These are phyloP conservation scores for Aphidius ervi DNA, from an alignment of 1,140 invertebrate genomes.

Conservation along the genomic window DNA sequence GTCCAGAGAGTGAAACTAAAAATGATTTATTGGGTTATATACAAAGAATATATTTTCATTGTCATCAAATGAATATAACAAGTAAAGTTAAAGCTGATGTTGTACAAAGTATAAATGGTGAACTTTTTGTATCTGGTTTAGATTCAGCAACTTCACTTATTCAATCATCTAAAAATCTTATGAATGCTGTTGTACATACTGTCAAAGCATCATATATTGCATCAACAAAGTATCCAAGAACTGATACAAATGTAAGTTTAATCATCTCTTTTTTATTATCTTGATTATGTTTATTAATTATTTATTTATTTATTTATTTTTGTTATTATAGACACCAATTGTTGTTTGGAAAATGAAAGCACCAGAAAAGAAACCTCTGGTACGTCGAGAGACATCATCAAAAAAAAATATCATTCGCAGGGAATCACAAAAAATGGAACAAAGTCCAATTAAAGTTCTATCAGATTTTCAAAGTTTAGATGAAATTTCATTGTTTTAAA, in stretches of 20 bases:
- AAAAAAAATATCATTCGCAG: slow-evolving; percentile 89
- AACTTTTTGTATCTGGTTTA: slow-evolving; percentile 93
- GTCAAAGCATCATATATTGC: slow-evolving; percentile 98
- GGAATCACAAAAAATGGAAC: slow-evolving; percentile 90
- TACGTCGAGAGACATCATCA: slow-evolving; percentile 90
- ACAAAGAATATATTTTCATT: slow-evolving; percentile 93
- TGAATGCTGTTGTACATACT: slow-evolving; percentile 98
- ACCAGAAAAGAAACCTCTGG: slow-evolving; percentile 96
- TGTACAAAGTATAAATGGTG: slow-evolving; percentile 96
- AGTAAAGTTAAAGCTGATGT: slow-evolving; percentile 97
- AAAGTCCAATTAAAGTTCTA: slow-evolving; percentile 87
- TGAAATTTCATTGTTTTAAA: slow-evolving; percentile 67
- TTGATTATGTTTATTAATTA: slow-evolving; percentile 29
- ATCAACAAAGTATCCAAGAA: slow-evolving; percentile 91
- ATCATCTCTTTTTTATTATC: slow-evolving; percentile 17
- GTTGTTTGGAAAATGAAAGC: slow-evolving; percentile 99
- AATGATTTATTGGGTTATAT: slow-evolving; percentile 95
- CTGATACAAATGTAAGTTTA: slow-evolving; percentile 77
- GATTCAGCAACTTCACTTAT: slow-evolving; percentile 99
- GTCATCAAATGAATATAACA: slow-evolving; percentile 98
- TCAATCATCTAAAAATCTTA: slow-evolving; percentile 98
- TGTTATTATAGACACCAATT: slow-evolving; percentile 71
- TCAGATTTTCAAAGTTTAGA: slow-evolving; percentile 90
- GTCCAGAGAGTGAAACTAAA: slow-evolving; percentile 96
- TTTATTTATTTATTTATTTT: slow-evolving; percentile 1